Evolutionary conservation across 1,140 invertebrate species (phyloP).

Genomic region (Mesaphorura yosii): DNA sequence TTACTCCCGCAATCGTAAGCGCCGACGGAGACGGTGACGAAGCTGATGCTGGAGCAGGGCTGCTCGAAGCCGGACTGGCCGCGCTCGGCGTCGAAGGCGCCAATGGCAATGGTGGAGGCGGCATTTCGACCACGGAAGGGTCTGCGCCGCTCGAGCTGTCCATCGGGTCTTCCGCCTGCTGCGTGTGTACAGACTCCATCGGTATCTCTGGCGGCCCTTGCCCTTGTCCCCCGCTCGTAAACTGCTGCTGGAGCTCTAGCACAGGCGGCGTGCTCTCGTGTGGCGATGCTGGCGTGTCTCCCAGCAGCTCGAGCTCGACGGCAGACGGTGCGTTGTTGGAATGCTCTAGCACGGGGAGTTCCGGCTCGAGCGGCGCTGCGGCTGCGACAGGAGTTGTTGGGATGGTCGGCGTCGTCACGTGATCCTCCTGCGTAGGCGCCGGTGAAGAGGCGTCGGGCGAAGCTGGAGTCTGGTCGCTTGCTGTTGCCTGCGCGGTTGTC

Average conservation of each 20-base stretch:
- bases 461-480: background rate
- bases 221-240: background rate
- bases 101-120: constrained; percentile 24
- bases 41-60: constrained; percentile 6
- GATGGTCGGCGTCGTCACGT: constrained; percentile 42
- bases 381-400: constrained; percentile 37
- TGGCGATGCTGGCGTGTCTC: background rate
- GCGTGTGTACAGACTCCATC: constrained; percentile 13
- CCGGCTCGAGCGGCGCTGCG: constrained; percentile 37
- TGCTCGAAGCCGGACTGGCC: background rate
- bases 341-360: constrained; percentile 25
- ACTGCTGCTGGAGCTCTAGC: background rate
- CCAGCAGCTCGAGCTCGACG: constrained; percentile 6
- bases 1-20: constrained; percentile 3
- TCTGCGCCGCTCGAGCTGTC: constrained; percentile 18
- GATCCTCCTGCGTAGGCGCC: constrained; percentile 20
- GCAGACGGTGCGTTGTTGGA: constrained; percentile 25
- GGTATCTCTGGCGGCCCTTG: constrained; percentile 3
- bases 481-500: background rate
- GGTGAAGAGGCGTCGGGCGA: constrained; percentile 10
- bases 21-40: background rate
- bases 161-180: background rate
- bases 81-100: constrained; percentile 10
- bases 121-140: background rate
- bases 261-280: background rate